These are phyloP conservation scores for Ornithorhynchus anatinus DNA, from an alignment of 2,113 vertebrate genomes.

Conservation along the genomic window DNA sequence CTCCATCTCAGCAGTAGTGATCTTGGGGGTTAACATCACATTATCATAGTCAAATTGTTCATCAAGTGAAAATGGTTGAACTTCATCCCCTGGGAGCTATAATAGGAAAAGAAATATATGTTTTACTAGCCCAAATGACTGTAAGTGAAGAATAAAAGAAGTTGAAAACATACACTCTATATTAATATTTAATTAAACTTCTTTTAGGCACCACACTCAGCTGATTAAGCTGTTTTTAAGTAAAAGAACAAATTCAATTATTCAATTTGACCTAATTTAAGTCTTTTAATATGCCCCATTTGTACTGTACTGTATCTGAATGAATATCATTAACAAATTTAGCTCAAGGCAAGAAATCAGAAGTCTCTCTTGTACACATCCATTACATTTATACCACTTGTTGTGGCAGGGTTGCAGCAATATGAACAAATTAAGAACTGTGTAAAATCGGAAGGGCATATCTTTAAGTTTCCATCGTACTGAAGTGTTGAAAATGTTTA, in stretches of 20 bases:
- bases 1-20: slow-evolving; percentile 62
- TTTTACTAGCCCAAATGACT: slow-evolving; percentile 33
- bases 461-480: slow-evolving; percentile 13
- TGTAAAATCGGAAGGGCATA: slow-evolving; percentile 39
- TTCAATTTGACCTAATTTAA: slow-evolving; percentile 74
- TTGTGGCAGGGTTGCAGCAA: background rate
- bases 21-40: slow-evolving; percentile 70
- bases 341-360: slow-evolving; percentile 59
- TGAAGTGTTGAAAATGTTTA: slow-evolving; percentile 10
- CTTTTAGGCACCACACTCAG: slow-evolving; percentile 57
- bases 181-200: slow-evolving; percentile 75
- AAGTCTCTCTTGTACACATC: slow-evolving; percentile 43
- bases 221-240: slow-evolving; percentile 77
- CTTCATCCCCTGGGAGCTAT: slow-evolving; percentile 66
- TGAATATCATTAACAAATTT: slow-evolving; percentile 70
- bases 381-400: slow-evolving; percentile 40
- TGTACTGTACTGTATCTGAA: slow-evolving; percentile 60
- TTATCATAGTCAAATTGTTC: slow-evolving; percentile 78
- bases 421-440: slow-evolving; percentile 19
- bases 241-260: slow-evolving; percentile 77
- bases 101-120: slow-evolving; percentile 32
- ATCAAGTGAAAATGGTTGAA: slow-evolving; percentile 74
- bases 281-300: slow-evolving; percentile 69
- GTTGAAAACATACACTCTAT: slow-evolving; percentile 59
- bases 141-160: slow-evolving; percentile 40